phyloP scores from a whole-genome alignment of 2,888 invertebrate species.

The Cosmia trapezina region DNA sequence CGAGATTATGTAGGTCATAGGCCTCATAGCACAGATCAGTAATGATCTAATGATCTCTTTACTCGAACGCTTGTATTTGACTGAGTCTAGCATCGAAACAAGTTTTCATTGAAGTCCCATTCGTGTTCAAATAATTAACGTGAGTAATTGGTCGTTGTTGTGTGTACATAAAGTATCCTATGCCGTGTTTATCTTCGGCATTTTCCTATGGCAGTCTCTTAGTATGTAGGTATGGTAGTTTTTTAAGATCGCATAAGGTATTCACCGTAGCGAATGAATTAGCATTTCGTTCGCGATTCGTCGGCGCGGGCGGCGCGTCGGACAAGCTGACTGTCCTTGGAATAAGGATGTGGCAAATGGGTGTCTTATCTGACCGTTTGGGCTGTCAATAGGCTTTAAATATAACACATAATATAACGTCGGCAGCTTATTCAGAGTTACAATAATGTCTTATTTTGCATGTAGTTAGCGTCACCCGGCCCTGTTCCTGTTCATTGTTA shows the following conservation, averaged over 20 bases:
- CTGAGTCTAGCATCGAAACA: conserved; percentile 54
- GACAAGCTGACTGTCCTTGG: conserved; percentile 83
- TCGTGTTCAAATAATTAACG: conserved; percentile 73
- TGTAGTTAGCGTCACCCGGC: conserved; percentile 61
- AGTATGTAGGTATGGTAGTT: conserved; percentile 74
- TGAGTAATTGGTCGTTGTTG: conserved; percentile 72
- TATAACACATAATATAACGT: conserved; percentile 60
- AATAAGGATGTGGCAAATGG: conserved; percentile 87
- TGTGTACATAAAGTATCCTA: conserved; percentile 67
- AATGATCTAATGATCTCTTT: conserved; percentile 32
- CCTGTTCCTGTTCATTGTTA: conserved; percentile 67
- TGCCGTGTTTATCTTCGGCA: conserved; percentile 74
- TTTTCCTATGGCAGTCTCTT: conserved; percentile 73
- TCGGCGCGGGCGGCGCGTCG: conserved; percentile 64
- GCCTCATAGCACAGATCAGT: conserved; percentile 17
- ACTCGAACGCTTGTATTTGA: conserved; percentile 44
- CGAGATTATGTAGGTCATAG: conserved; percentile 42
- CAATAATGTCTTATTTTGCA: conserved; percentile 66
- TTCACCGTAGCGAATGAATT: conserved; percentile 85
- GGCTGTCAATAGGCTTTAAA: conserved; percentile 70
- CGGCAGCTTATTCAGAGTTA: conserved; percentile 59
- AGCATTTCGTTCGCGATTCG: conserved; percentile 86
- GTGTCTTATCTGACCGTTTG: conserved; percentile 79
- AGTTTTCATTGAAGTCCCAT: conserved; percentile 62
- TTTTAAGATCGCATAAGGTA: conserved; percentile 84